A percentile compares a stretch with the other conserved stretches of the same genome.
These are phyloP conservation scores for Papilio glaucus DNA, from an alignment of 1,140 invertebrate genomes.

Conservation along the genomic window DNA sequence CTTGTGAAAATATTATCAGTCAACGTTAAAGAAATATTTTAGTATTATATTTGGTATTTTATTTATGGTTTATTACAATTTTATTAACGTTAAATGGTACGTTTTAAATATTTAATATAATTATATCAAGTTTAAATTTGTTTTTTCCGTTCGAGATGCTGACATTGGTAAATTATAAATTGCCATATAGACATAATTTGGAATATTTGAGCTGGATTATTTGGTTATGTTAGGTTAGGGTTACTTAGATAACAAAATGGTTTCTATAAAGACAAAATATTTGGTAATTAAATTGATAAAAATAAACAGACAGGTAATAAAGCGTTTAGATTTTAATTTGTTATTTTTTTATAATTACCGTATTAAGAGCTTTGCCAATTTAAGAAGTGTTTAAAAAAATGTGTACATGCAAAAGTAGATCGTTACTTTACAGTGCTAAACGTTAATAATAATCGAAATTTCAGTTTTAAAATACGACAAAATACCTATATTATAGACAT, in stretches of 20 bases:
- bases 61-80: neutral
- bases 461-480: conserved; percentile 56
- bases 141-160: neutral
- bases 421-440: conserved; percentile 69
- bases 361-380: neutral
- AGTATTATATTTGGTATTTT: neutral
- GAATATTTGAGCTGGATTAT: too few species aligned
- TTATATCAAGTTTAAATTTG: neutral
- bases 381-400: conserved; percentile 51
- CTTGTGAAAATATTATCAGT: conserved; percentile 4
- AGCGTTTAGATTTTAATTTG: neutral
- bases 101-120: neutral
- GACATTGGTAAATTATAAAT: neutral
- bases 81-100: neutral
- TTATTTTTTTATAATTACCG: neutral
- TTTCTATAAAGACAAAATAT: neutral
- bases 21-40: neutral
- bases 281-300: neutral
- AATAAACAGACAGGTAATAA: neutral
- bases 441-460: conserved; percentile 55
- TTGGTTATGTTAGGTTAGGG: too few species aligned
- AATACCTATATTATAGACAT: conserved; percentile 69
- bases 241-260: neutral
- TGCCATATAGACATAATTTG: too few species aligned
- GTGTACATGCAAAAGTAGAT: conserved; percentile 71